Conservation (phyloP, 2,797 vertebrate species). For the Mormyrus proboscirostris region DNA sequence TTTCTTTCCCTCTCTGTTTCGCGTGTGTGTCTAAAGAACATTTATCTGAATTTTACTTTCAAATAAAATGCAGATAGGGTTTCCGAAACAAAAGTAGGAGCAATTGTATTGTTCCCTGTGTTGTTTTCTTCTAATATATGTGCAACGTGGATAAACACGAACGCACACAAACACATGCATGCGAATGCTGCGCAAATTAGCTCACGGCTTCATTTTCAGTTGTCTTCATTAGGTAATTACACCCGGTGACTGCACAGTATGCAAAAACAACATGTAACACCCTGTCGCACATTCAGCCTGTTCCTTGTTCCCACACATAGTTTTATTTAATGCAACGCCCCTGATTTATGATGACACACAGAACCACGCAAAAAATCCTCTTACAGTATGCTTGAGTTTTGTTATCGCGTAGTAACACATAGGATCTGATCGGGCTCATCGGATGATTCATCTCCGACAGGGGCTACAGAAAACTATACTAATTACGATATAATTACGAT, state of each 20-base stretch:
- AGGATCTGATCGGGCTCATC: background rate
- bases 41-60: background rate
- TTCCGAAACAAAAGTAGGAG: background rate
- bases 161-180: background rate
- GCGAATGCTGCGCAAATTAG: background rate
- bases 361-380: background rate
- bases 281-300: background rate
- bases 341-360: background rate
- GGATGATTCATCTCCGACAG: background rate
- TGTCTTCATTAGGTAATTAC: conserved; percentile 1
- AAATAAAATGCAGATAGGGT: background rate
- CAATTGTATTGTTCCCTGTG: background rate
- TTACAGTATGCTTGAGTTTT: background rate
- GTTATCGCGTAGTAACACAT: background rate
- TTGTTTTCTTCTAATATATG: background rate
- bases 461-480: background rate
- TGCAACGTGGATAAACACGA: background rate
- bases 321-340: background rate
- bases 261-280: background rate
- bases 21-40: background rate
- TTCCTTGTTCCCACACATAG: background rate
- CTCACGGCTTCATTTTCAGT: background rate
- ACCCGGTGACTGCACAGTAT: background rate
- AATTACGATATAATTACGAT: background rate
- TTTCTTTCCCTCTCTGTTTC: background rate